phyloP scores from a whole-genome alignment of 2,888 invertebrate species.

The Diplolepis rosae region DNA sequence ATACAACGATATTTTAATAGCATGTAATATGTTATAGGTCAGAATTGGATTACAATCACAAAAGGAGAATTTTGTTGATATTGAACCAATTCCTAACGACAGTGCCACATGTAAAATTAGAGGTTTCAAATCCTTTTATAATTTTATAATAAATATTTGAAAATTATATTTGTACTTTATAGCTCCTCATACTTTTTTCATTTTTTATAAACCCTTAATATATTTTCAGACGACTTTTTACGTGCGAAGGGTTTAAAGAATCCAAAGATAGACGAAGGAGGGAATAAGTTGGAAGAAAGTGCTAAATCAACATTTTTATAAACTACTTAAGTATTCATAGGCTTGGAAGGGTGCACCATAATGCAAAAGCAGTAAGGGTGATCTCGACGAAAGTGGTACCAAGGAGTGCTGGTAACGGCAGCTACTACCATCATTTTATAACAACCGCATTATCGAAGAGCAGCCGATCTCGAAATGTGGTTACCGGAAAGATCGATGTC shows the following conservation, averaged over 20 bases:
- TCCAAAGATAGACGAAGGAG: constrained; percentile 35
- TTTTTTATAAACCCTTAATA: no score
- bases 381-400: constrained; percentile 27
- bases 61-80: no score
- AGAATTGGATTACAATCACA: no score
- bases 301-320: constrained; percentile 74
- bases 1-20: no score
- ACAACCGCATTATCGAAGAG: constrained; percentile 27
- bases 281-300: constrained; percentile 55
- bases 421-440: constrained; percentile 28
- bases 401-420: constrained; percentile 27
- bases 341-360: constrained; percentile 51
- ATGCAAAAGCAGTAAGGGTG: constrained; percentile 23
- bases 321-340: constrained; percentile 73
- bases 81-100: no score
- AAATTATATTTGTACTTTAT: no score
- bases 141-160: no score
- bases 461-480: constrained; percentile 23
- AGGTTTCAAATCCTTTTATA: no score
- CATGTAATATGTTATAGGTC: no score
- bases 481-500: constrained; percentile 22
- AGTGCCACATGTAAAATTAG: no score
- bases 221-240: neutral
- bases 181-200: no score
- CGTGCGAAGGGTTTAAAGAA: constrained; percentile 5